Base-by-base conservation (phyloP, 1,140 invertebrate species). In the Danaus plexippus region DNA sequence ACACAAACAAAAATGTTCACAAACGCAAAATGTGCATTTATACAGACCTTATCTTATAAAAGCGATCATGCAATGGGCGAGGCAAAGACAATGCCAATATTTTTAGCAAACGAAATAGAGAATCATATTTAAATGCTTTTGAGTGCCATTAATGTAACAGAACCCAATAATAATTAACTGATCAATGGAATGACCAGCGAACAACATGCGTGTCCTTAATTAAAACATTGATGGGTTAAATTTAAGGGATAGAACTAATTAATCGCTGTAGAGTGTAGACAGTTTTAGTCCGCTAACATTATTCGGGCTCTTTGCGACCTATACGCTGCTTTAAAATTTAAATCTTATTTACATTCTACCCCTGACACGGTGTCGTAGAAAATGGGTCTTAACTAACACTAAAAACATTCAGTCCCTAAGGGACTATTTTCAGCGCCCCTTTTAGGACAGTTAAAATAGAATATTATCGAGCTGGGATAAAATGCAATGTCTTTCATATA, bases 331-430 rank as follows among this genome's bases (percentile, higher is more conserved):
- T 74, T 73, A 78, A 80, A 74, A 80, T 81, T 78, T 69, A 83
- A 77, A 77, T 68, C 71, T 65, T 84, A 75, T 82, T 80, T 77
- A 75, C 71, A 82, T 84, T 76, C 75, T 32, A 73, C 65, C 72
- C 71, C 65, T 67, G 60, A 61, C 57, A 60, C 59, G 54, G 53
- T 61, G 64, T 71, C 61, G 54, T 57, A 67, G 63, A 75, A 75
- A 78, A 76, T 73, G 71, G 66, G 58, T 64, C 69, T 75, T 73
- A 80, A 75, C 75, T 75, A 77, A 79, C 71, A 72, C 57, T 59
- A 67, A 71, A 71, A 78, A 74, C 67, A 69, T 59, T 73, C 54
- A 48, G 52, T 65, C 68, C 59, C 70, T 59, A 18, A 47, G 73
- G 72, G 76, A 71, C 71, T 82, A 80, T 79, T 81, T 81, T 75